Evolutionary conservation across 2,113 vertebrate genomes (phyloP).

Genomic region (Cyprinus carpio): DNA sequence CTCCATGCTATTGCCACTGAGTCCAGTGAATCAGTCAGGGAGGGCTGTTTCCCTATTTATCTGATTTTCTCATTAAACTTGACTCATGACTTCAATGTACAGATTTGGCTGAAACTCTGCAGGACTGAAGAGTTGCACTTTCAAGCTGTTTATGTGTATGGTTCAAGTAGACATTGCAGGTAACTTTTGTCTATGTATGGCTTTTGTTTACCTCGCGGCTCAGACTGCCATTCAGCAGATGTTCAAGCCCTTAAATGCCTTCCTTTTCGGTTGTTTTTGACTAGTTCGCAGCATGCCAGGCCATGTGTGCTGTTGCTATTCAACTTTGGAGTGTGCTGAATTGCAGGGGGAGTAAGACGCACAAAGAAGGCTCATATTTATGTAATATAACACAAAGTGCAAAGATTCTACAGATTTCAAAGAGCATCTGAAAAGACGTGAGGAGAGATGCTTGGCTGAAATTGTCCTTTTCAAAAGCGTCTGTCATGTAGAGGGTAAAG

Average conservation of each 20-base stretch:
- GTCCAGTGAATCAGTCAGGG: conserved; percentile 81
- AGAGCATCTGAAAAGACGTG: conserved; percentile 38
- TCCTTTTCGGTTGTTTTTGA: conserved; percentile 46
- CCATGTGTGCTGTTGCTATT: conserved; percentile 42
- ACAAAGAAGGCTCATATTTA: conserved; percentile 45
- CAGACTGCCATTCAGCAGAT: conserved; percentile 28
- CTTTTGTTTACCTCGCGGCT: conserved; percentile 28
- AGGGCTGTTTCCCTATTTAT: conserved; percentile 77
- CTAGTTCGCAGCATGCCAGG: conserved; percentile 44
- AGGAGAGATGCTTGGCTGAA: conserved; percentile 25
- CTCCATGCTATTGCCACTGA: conserved; percentile 74
- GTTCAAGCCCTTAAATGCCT: conserved; percentile 38
- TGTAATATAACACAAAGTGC: conserved; percentile 40
- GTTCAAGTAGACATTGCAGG: conserved; percentile 53
- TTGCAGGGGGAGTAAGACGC: conserved; percentile 44
- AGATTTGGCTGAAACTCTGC: conserved; percentile 66
- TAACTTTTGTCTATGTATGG: conserved; percentile 45
- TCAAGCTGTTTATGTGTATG: conserved; percentile 51
- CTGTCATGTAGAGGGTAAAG: conserved; percentile 26
- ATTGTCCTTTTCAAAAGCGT: conserved; percentile 25
- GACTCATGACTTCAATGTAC: conserved; percentile 76
- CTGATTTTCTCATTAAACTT: conserved; percentile 82
- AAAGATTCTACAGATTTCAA: conserved; percentile 38
- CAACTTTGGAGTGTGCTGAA: conserved; percentile 45
- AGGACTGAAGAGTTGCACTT: conserved; percentile 58